These are phyloP conservation scores for Girardinichthys multiradiatus DNA, from an alignment of 2,113 vertebrate species.

Conservation along the genomic window DNA sequence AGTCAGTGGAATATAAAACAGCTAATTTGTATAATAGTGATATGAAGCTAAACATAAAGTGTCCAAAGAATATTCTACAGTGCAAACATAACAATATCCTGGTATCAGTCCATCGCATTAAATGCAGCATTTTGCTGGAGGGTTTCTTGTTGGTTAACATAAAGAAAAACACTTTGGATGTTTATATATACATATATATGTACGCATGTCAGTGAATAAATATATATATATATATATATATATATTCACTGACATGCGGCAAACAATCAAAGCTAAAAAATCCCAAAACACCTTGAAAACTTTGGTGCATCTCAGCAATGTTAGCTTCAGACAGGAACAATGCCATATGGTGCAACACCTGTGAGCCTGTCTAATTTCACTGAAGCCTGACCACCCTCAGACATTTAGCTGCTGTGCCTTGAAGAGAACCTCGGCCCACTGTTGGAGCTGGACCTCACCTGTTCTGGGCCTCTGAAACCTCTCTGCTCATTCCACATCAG, in stretches of 20 bases:
- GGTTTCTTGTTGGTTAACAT: too few relatives aligned
- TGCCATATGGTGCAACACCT: constrained; percentile 36
- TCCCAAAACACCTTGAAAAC: background rate
- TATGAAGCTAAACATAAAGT: too few relatives aligned
- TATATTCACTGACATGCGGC: background rate
- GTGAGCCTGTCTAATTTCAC: constrained; percentile 38
- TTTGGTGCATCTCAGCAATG: background rate
- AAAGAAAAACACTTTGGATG: too few relatives aligned
- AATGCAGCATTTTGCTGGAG: too few relatives aligned
- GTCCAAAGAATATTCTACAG: constrained; percentile 4
- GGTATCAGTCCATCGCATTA: too few relatives aligned
- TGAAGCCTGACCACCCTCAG: constrained; percentile 11
- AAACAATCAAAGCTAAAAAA: background rate
- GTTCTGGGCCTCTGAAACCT: constrained; percentile 38
- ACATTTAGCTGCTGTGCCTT: constrained; percentile 27
- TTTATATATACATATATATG: background rate
- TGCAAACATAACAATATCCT: constrained; percentile 17
- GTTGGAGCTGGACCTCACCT: constrained; percentile 53
- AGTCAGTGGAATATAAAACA: background rate
- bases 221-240: background rate
- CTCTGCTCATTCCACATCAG: background rate
- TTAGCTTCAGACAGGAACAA: constrained; percentile 13
- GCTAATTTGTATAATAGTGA: too few relatives aligned
- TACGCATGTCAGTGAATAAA: too few relatives aligned
- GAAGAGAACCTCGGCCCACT: constrained; percentile 39